phyloP scores from a whole-genome alignment of 2,797 vertebrate genomes.

The Girardinus metallicus region DNA sequence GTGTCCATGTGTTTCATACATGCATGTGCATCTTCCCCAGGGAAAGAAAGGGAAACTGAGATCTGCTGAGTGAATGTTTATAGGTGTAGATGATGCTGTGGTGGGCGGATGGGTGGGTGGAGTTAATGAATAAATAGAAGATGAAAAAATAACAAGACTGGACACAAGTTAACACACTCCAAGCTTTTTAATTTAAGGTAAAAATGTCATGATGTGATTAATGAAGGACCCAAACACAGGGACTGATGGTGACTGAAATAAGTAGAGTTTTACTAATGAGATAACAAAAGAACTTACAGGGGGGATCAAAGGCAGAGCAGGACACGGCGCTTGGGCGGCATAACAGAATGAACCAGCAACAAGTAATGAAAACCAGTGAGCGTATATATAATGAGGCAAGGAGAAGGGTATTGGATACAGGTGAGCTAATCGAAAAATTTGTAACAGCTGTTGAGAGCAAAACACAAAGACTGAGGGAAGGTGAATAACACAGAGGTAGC shows the following conservation, averaged over 20 bases:
- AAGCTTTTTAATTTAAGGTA: background rate
- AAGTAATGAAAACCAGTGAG: background rate
- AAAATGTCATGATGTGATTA: background rate
- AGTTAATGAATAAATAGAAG: background rate
- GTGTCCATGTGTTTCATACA: conserved; percentile 63
- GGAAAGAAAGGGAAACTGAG: conserved; percentile 34
- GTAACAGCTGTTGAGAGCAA: background rate
- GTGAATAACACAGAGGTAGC: background rate
- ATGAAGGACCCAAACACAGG: background rate
- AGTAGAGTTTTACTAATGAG: background rate
- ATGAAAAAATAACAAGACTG: conserved; percentile 17
- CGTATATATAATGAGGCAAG: background rate
- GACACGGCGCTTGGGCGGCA: background rate
- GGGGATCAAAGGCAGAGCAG: background rate
- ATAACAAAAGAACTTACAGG: background rate
- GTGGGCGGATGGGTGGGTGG: background rate
- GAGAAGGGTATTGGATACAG: background rate
- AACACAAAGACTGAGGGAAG: background rate
- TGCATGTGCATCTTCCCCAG: conserved; percentile 20
- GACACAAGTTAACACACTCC: background rate
- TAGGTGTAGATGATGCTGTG: conserved; percentile 11
- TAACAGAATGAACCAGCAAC: background rate
- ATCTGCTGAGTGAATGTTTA: conserved; percentile 24
- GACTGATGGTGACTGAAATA: background rate
- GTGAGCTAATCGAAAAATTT: background rate